Base-by-base conservation (phyloP, 2,888 invertebrate genomes). In the Agapostemon virescens region DNA sequence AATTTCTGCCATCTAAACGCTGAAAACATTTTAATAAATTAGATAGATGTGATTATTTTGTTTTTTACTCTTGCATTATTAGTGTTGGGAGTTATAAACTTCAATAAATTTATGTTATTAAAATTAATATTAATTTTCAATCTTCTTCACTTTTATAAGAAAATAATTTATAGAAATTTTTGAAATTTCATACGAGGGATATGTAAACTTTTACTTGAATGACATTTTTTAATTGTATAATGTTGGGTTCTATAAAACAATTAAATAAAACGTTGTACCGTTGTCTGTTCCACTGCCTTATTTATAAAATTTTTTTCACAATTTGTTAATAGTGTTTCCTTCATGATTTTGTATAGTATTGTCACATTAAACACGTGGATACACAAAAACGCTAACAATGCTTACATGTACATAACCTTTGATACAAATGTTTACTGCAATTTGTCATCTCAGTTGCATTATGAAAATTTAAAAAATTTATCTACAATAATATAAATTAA, bases 1-100 rank as follows among this genome's bases (percentile, higher is more conserved):
- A 95, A 86, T 93, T 94, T 88, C 98, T 94, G 4, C 97, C 97
- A 94, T 98, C 98, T 85, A 97, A 93, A 76, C 98, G 95, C 97
- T 97, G 90, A 84, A 94, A 93, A 90, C 15, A 75, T 71, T 58
- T 73, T 36, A 42, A 69, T 23, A 61, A 69, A 61, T 55, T 55
- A 9, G 42, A 61, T 66, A 33, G 38, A 9, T 42, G 42, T 23
- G 67, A 45, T 55, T 26, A 69, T 33, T 67, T 61, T 42, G 58
- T 23, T 9, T 13, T 15, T 45, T 7, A 52, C 23, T 13, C 11
- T 23, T 15, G 6, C 23, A 55, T 26, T 26, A 26, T 15, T 55
- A 55, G 5, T 0, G 1, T 26, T 26, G 4, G 23, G 23, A 13
- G 52, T 52, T 23, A 4, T 13, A n/a, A 23, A 52, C 23, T 13